phyloP scores from a whole-genome alignment of 1,140 invertebrate genomes.

The Telenomus remus region DNA sequence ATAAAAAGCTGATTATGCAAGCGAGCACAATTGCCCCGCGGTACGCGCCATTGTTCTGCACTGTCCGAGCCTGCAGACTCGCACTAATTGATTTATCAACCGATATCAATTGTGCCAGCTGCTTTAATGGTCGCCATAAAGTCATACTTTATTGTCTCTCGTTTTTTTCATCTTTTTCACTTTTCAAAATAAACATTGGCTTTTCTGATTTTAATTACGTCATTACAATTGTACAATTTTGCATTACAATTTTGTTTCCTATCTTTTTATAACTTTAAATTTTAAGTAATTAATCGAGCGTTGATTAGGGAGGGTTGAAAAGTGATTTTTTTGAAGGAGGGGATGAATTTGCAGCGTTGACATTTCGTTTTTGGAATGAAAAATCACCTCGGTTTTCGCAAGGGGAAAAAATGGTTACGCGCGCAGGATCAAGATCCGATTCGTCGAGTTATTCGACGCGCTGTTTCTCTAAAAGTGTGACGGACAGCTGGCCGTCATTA shows the following conservation, averaged over 20 bases:
- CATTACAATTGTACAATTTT: too few species aligned
- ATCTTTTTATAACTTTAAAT: too few species aligned
- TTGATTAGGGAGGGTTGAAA: too few species aligned
- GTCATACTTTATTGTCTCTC: constrained; percentile 19
- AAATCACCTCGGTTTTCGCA: constrained; percentile 21
- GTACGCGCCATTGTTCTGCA: constrained; percentile 9
- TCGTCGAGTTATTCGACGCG: constrained; percentile 33
- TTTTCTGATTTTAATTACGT: too few species aligned
- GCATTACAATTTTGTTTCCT: too few species aligned
- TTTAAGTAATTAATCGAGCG: too few species aligned
- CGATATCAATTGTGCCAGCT: constrained; percentile 30
- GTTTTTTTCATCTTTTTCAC: too few species aligned
- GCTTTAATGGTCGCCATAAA: constrained; percentile 29
- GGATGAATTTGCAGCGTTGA: constrained; percentile 7
- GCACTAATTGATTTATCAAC: constrained; percentile 20
- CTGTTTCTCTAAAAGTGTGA: constrained; percentile 70
- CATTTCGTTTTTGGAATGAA: constrained; percentile 25
- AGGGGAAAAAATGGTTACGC: constrained; percentile 20
- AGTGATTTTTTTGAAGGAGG: not conserved
- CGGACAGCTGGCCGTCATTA: constrained; percentile 76
- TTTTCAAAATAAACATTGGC: too few species aligned
- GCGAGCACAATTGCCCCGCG: constrained; percentile 2
- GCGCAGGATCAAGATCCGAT: constrained; percentile 32
- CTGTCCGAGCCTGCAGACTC: constrained; percentile 5
- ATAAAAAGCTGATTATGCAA: constrained; percentile 28